phyloP scores from a whole-genome alignment of 2,113 vertebrate species.

The Mustela lutreola region DNA sequence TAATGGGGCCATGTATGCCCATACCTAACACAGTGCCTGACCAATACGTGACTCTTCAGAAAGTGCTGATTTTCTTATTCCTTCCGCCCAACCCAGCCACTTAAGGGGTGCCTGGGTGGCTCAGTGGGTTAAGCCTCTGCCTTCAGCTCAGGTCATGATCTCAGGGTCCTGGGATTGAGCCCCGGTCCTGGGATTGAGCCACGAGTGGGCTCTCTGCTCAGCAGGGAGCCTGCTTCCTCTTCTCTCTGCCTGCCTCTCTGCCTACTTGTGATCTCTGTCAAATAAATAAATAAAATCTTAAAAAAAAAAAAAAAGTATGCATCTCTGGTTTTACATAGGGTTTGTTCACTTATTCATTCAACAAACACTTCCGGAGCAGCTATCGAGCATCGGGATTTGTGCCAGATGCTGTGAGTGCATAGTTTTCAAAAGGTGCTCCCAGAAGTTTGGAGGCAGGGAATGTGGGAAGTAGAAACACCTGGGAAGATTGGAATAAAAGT shows the following conservation, averaged over 20 bases:
- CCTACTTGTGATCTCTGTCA: no score
- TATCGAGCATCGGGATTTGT: background rate
- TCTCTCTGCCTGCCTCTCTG: no score
- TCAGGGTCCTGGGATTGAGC: no score
- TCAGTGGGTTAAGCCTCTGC: no score
- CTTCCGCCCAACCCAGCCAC: no score
- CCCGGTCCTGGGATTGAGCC: no score
- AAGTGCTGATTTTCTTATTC: background rate
- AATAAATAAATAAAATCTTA: no score
- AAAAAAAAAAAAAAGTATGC: background rate
- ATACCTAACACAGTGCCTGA: rapidly evolving
- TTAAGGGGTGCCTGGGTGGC: no score
- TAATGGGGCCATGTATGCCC: rapidly evolving
- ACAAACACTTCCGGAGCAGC: background rate
- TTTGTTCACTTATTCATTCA: background rate
- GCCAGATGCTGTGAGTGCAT: background rate
- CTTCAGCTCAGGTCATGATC: no score
- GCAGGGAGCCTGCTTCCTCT: no score
- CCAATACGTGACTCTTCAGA: background rate
- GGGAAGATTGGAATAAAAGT: background rate
- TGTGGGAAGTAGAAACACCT: background rate
- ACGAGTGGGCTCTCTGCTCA: no score
- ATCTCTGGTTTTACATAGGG: background rate
- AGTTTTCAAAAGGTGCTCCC: background rate
- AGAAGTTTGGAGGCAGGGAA: background rate